These are phyloP conservation scores for Ectropis grisescens DNA, from an alignment of 1,140 invertebrate species.

Conservation along the genomic window DNA sequence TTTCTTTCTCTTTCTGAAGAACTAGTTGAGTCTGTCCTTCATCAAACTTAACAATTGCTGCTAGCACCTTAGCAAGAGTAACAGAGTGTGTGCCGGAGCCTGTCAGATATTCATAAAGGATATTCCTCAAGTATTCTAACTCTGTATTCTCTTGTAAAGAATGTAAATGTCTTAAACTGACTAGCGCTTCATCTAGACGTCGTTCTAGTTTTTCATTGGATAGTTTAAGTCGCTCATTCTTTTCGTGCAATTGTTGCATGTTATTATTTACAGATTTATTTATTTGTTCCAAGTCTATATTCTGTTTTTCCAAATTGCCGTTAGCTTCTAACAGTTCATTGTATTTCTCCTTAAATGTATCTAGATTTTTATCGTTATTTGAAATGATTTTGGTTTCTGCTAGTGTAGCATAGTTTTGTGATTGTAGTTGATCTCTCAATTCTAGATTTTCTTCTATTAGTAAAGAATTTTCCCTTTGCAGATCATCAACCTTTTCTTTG, in stretches of 20 bases:
- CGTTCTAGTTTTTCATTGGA: slow-evolving; percentile 75
- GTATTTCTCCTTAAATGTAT: slow-evolving; percentile 66
- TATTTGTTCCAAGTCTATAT: slow-evolving; percentile 46
- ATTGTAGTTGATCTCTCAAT: slow-evolving; percentile 61
- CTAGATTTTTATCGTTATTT: slow-evolving; percentile 14
- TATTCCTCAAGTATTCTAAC: slow-evolving; percentile 90
- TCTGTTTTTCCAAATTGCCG: slow-evolving; percentile 38
- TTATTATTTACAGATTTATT: slow-evolving; percentile 45
- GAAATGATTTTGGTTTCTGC: slow-evolving; percentile 3
- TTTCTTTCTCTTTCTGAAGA: slow-evolving; percentile 86
- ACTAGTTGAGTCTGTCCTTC: slow-evolving; percentile 87
- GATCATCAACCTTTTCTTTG: slow-evolving; percentile 49
- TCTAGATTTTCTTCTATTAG: slow-evolving; percentile 65
- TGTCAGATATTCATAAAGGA: slow-evolving; percentile 80
- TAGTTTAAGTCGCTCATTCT: slow-evolving; percentile 70
- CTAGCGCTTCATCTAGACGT: slow-evolving; percentile 76
- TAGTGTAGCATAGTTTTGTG: slow-evolving; percentile 27
- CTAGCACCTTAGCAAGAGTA: slow-evolving; percentile 89
- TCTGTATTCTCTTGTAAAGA: slow-evolving; percentile 79
- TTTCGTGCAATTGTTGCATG: slow-evolving; percentile 61
- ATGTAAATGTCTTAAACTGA: slow-evolving; percentile 70
- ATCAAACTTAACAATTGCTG: slow-evolving; percentile 92
- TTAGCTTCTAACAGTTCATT: slow-evolving; percentile 40
- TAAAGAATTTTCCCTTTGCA: slow-evolving; percentile 59
- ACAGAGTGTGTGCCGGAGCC: slow-evolving; percentile 72